Percentiles rank a stretch among this genome's conserved stretches.
Conservation (phyloP, 2,113 vertebrate genomes). For the Zonotrichia leucophrys region DNA sequence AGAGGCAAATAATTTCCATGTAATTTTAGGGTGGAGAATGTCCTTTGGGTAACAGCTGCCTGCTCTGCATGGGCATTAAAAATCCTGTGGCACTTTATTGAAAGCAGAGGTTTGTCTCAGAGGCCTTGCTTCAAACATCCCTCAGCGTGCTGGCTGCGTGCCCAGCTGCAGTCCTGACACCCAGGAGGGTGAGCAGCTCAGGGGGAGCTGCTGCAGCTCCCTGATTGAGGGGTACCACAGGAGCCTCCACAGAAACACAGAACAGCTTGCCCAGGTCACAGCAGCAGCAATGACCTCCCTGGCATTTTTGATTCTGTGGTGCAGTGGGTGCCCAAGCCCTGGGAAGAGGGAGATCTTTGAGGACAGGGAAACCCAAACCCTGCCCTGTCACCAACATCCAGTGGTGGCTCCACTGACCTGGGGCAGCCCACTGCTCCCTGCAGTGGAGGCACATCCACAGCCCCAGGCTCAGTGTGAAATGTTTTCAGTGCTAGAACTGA, state of each 20-base stretch:
- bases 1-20: slow-evolving; percentile 68
- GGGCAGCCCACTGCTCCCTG: neutral
- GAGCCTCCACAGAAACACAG: neutral
- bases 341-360: neutral
- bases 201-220: neutral
- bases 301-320: neutral
- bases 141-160: neutral
- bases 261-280: neutral
- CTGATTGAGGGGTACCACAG: neutral
- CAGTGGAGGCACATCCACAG: fast-evolving
- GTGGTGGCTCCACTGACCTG: neutral
- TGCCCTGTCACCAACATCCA: neutral
- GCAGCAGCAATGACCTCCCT: neutral
- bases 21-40: slow-evolving; percentile 67
- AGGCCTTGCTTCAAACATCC: slow-evolving; percentile 38
- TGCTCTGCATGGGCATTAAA: slow-evolving; percentile 58
- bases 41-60: slow-evolving; percentile 61
- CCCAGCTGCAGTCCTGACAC: neutral
- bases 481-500: neutral
- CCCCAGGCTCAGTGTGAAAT: neutral
- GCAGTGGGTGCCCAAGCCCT: neutral
- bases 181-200: neutral
- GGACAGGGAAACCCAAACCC: neutral
- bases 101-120: slow-evolving; percentile 63
- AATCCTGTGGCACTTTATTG: slow-evolving; percentile 58